Base-by-base conservation (phyloP, 2,888 invertebrate genomes). In the Idaea aversata region DNA sequence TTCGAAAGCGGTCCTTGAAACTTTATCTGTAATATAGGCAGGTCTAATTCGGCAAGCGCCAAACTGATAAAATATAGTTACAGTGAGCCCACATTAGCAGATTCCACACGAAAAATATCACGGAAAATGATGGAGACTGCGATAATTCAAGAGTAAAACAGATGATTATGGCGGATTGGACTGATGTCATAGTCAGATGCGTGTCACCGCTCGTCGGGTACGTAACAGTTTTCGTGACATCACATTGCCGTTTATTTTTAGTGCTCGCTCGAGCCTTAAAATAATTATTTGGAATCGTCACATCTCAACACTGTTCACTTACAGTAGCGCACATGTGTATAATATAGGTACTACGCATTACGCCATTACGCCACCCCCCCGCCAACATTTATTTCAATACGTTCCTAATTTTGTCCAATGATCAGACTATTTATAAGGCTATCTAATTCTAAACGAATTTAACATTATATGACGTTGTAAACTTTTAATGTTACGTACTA, bases 221-320 rank as follows among this genome's bases (percentile, higher is more conserved):
- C 88, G 91, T 87, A 88, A 90, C 87, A 87, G 85, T 76, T 84
- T 86, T 87, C 82, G 87, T 91, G 91, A 91, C 91, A 91, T 91
- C 91, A 91, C 90, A 89, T 81, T 75, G 79, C 75, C 82, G 83
- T 85, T 86, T 90, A 91, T 90, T 87, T 88, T 89, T 88, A 86
- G 87, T 81, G 80, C 78, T 85, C 79, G 86, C 84, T 86, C 85
- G 81, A 85, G 81, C 88, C 88, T 88, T 87, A 85, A 88, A 88
- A 88, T 88, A 88, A 88, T 87, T 86, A 87, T 84, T 80, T 77
- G 77, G 77, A 82, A 77, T 83, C 86, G 84, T 84, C 84, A 83
- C 80, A 80, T 79, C 76, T 75, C 75, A 67, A 78, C 74, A 78
- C 81, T 77, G 76, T 81, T 77, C 80, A 78, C 78, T 76, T 80